These are phyloP conservation scores for Bothrops jararaca DNA, from an alignment of 2,113 vertebrate species.

Conservation along the genomic window DNA sequence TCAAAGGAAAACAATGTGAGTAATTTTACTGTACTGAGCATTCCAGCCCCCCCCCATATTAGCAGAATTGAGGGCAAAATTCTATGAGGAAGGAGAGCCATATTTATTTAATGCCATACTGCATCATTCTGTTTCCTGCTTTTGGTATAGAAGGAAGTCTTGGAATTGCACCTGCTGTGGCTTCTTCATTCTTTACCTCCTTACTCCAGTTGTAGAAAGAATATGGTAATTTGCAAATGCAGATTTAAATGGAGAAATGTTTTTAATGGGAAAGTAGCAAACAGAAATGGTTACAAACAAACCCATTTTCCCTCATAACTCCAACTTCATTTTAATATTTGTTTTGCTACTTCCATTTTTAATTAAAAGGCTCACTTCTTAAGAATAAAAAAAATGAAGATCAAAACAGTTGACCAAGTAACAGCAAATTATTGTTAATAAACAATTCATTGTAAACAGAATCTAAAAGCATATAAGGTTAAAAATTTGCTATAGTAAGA, in stretches of 20 bases:
- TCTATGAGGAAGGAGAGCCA: background rate
- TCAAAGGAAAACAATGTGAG: constrained; percentile 25
- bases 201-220: background rate
- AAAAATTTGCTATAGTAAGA: background rate
- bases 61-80: background rate
- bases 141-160: background rate
- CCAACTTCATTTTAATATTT: background rate
- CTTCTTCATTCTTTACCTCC: background rate
- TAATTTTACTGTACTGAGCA: background rate
- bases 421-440: background rate
- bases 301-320: background rate
- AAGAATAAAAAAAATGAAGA: background rate
- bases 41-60: background rate
- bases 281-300: background rate
- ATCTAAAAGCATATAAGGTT: background rate
- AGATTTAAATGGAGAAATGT: background rate
- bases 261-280: background rate
- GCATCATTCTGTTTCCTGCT: background rate
- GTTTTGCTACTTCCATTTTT: background rate
- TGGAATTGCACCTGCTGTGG: background rate
- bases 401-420: background rate
- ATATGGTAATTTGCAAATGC: background rate
- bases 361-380: background rate
- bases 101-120: background rate
- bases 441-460: background rate